Evolutionary conservation across 2,888 invertebrate species (phyloP), one percentile per base, ranked within the genome.

Genomic region (Neoaliturus tenellus): DNA sequence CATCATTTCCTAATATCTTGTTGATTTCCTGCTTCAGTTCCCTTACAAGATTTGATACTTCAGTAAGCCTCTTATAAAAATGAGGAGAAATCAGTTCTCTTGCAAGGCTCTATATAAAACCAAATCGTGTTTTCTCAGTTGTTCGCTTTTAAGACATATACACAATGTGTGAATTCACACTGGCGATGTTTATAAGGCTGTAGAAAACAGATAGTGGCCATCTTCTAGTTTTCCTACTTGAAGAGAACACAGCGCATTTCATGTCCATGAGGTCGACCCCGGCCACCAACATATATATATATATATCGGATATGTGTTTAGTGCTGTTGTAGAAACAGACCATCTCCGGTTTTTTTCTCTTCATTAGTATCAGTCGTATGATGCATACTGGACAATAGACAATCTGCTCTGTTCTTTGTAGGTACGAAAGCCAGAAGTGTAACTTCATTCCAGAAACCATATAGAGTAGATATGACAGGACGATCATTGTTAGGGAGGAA

Each of bases 351-450:
- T 86, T 86, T n/a, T 8, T 44, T 41, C 14, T 82, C 84, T 48
- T 28, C 48, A 58, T 84, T 83, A 23, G 28, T 67, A 17, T 55
- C 58, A 3, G n/a, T 35, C 39, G 41, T 73, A 81, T 86, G 80
- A 81, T 85, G 86, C 86, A 85, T 87, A 48, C 83, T 85, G 4
- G 87, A 85, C 20, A 85, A 44, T 12, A 86, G 20, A 48, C 85
- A 69, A 20, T 85, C 85, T n/a, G 84, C 80, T 78, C 75, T 85
- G 82, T 85, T 83, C 62, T 81, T 81, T 84, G 85, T 87, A 8
- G 84, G 84, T 10, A 81, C 82, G 48, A 78, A 81, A 28, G 84
- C 85, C 20, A 86, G 35, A 23, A 87, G 83, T n/a, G 85, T 84
- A 55, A 73, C 48, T 51, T 73, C 44, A n/a, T 83, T 62, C 44